Evolutionary conservation across 2,797 vertebrate genomes (phyloP).

Genomic region (Pangasius mekongensis): DNA sequence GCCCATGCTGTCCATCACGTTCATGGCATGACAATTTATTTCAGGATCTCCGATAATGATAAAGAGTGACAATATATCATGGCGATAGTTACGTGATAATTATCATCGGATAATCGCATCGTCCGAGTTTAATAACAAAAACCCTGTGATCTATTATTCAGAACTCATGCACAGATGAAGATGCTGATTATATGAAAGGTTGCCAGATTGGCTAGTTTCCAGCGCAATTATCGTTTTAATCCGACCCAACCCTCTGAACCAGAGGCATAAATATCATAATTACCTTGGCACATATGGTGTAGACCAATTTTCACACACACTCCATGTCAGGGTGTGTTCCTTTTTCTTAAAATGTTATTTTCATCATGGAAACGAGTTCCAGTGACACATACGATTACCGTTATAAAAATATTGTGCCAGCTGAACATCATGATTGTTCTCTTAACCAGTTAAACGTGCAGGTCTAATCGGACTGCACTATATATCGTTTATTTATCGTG

Average conservation of each 20-base stretch:
- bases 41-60: not conserved
- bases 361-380: not conserved
- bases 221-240: not conserved
- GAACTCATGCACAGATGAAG: constrained; percentile 15
- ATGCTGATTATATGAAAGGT: constrained; percentile 21
- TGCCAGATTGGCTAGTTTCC: constrained; percentile 39
- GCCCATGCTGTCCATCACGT: not conserved
- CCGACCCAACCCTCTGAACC: not conserved
- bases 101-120: not conserved
- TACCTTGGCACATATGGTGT: not conserved
- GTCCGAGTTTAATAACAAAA: not conserved
- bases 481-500: not conserved
- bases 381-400: not conserved
- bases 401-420: not conserved
- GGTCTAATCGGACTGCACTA: not conserved
- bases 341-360: not conserved
- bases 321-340: not conserved
- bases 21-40: not conserved
- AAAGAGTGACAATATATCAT: not conserved
- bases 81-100: not conserved
- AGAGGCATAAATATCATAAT: not conserved
- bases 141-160: constrained; percentile 18
- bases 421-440: not conserved
- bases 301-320: not conserved
- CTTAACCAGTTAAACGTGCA: not conserved